phyloP scores from a whole-genome alignment of 2,113 vertebrate genomes.

The Perognathus longimembris region DNA sequence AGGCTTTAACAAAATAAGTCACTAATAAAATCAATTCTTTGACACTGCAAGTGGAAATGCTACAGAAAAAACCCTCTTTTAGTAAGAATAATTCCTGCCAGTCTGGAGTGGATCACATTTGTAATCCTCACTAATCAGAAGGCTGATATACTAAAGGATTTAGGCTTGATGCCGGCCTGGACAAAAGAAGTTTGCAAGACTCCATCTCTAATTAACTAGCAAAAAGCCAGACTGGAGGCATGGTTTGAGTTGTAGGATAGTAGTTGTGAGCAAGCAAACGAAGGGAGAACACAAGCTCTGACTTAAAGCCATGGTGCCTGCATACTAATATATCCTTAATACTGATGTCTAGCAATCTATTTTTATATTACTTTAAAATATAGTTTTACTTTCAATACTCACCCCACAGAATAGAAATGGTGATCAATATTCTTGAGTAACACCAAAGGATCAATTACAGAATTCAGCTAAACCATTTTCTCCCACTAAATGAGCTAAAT shows the following conservation, averaged over 20 bases:
- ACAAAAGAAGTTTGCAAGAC: too few relatives aligned
- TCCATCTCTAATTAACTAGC: too few relatives aligned
- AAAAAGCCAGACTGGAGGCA: too few relatives aligned
- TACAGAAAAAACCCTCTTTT: constrained; percentile 21
- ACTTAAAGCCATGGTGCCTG: too few relatives aligned
- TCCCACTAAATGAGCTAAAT: constrained; percentile 49
- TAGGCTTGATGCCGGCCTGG: too few relatives aligned
- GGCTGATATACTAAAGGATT: too few relatives aligned
- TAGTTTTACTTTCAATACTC: constrained; percentile 58
- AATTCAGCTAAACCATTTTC: not conserved
- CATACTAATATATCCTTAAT: constrained; percentile 19
- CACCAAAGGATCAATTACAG: constrained; percentile 35
- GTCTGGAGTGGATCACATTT: too few relatives aligned
- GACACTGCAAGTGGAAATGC: constrained; percentile 39
- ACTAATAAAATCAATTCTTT: constrained; percentile 26
- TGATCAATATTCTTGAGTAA: constrained; percentile 56
- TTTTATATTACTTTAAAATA: constrained; percentile 8
- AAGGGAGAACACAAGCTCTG: too few relatives aligned
- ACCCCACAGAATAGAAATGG: constrained; percentile 23
- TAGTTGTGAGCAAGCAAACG: too few relatives aligned
- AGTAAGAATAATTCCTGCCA: constrained; percentile 31
- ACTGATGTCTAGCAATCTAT: constrained; percentile 44
- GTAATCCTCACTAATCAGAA: too few relatives aligned
- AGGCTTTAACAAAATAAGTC: constrained; percentile 25
- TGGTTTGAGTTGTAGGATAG: too few relatives aligned